Evolutionary conservation across 1,140 invertebrate species (phyloP), one percentile per base, ranked within the genome.

Genomic region (Drosophila orena): DNA sequence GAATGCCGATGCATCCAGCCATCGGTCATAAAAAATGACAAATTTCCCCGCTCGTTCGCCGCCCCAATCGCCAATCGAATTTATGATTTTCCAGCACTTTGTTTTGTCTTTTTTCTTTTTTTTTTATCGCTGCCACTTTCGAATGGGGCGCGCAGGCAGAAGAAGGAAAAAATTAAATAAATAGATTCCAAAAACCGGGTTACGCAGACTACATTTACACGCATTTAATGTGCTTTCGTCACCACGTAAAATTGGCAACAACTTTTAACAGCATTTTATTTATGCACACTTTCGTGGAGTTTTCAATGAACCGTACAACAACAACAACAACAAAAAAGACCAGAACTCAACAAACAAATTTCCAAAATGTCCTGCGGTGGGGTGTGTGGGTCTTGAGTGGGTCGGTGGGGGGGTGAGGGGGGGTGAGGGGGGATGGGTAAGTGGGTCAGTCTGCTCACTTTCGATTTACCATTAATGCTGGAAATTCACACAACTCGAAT

Each of bases 91-190:
- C 46, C 40, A 52, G 61, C 35, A 72, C 46, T 37, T 62, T 69
- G 35, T 17, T 38, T 27, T 22, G 34, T 24, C 37, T 20, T 38
- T 37, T 11, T 37, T 8, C n/a, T n/a, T n/a, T n/a, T n/a, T n/a
- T n/a, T n/a, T n/a, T n/a, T n/a, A n/a, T n/a, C 37, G 30, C 50
- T 84, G 47, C 50, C 69, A 83, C 75, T 79, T 42, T 15, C 10
- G 40, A 44, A 53, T 49, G 58, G 71, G n/a, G 7, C 1, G 17
- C 17, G 17, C 17, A 17, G 7, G n/a, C 4, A 17, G 7, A 7
- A 27, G 1, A 50, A 37, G 15, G 8, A 10, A 4, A 43, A 47
- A 43, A 78, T 79, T 40, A 53, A 56, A 50, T 17, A 71, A 69
- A 30, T 30, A 30, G 10, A 30, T 10, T 30, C 30, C 8, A 70